Evolutionary conservation across 2,113 vertebrate species (phyloP), one percentile per base, ranked within the genome.

Genomic region (Stegostoma tigrinum): DNA sequence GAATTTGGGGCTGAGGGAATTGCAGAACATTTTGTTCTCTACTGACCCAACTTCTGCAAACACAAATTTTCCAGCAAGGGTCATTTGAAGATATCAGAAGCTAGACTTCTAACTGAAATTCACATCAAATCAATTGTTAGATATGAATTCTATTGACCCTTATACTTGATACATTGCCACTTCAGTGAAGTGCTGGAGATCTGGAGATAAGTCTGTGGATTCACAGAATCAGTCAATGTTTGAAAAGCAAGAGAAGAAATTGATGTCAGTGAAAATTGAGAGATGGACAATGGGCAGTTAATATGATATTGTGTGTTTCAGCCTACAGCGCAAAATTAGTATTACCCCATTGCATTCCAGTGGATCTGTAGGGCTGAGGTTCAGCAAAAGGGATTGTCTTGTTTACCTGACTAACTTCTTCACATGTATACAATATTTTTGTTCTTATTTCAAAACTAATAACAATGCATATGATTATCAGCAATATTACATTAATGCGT

Each of bases 191-290:
- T 48, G 83, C 83, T 48, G 45, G 83, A 48, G 83, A 6, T 42
- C 83, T 48, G 45, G 83, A 48, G 83, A 6, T 6, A 48, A 48
- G 83, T 52, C 48, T 89, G 48, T 89, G 48, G 75, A 89, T 30
- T 55, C 45, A 48, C 45, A 89, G 48, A 89, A 55, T 89, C 23
- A 48, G 45, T 48, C 24, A 52, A 89, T 27, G 86, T 52, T 90
- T 34, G 23, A 61, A 90, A 12, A 61, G 30, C 10, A 61, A 90
- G 87, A 64, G 52, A 17, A 17, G 52, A 90, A 30, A 14, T n/a
- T 61, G 30, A 90, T 34, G 48, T 90, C 87, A 90, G n/a, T 61
- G 87, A 61, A 90, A 90, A 61, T 64, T n/a, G 87, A 30, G 87
- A n/a, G 12, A 61, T 61, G 52, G 34, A 55, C 21, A 55, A 89